Evolutionary conservation across 2,113 vertebrate species (phyloP), one percentile per base, ranked within the genome.

Genomic region (Equus quagga): DNA sequence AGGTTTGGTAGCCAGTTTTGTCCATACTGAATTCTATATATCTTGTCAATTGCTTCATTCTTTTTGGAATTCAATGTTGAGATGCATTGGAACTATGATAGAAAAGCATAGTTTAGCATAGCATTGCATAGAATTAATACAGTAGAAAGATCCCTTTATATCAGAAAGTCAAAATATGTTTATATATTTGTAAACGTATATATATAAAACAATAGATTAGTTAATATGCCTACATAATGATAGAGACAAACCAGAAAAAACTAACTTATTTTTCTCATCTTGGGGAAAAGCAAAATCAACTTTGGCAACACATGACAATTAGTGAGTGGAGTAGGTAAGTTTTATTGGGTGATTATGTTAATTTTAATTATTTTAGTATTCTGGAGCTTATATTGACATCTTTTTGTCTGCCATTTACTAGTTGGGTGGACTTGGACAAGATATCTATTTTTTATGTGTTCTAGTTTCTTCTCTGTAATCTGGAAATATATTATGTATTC

Each of bases 21-120:
- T 54, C 41, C 31, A 36, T 51, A 23, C 14, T 2, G n/a, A 54
- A 93, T 73, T 92, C 82, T 64, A 64, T 95, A 58, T 79, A 93
- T 93, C 92, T 95, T 92, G 49, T 86, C 67, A 65, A 58, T 70
- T 90, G 36, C 14, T 95, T 88, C 13, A 69, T 6, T 6, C 23
- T 86, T 82, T 62, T 73, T 51, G 28, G 58, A 75, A 91, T 91
- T 72, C 64, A 84, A 81, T 78, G 19, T 9, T 51, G 12, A 49
- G 8, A 6, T 36, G 36, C 36, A 65, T 33, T 75, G 67, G 3
- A 54, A 67, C n/a, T 72, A 46, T 62, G 23, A 64, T 26, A 83
- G 44, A 64, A 33, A 33, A 24, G 12, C 46, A 62, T n/a, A 54
- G 4, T 41, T 64, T 82, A 64, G 21, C 80, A 89, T 54, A 33